These are phyloP conservation scores for Xenentodon cancila DNA, from an alignment of 2,797 vertebrate genomes.

Conservation along the genomic window DNA sequence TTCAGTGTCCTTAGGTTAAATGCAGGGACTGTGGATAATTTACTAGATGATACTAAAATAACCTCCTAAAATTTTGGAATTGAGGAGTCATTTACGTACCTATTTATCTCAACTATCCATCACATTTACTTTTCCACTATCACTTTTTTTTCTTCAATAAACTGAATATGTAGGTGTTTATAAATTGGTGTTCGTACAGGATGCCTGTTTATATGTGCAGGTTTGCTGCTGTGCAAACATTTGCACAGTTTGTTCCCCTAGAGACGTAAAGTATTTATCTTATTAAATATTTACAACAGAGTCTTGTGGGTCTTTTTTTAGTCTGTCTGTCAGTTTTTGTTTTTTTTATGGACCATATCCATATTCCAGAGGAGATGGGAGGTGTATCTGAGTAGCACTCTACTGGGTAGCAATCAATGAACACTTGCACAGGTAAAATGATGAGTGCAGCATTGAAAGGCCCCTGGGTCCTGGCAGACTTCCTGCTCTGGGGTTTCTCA, in stretches of 20 bases:
- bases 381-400: slow-evolving; percentile 36
- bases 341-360: slow-evolving; percentile 42
- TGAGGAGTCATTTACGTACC: slow-evolving; percentile 38
- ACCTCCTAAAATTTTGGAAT: slow-evolving; percentile 21
- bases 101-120: slow-evolving; percentile 43
- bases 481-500: slow-evolving; percentile 32
- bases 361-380: slow-evolving; percentile 26
- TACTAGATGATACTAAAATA: slow-evolving; percentile 14
- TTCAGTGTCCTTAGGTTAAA: too few relatives aligned
- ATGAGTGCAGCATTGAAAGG: slow-evolving; percentile 47
- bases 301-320: slow-evolving; percentile 29
- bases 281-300: slow-evolving; percentile 35
- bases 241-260: slow-evolving; percentile 17
- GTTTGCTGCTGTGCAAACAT: slow-evolving; percentile 7
- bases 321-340: slow-evolving; percentile 22
- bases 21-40: slow-evolving; percentile 7
- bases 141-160: slow-evolving; percentile 44
- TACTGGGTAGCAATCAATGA: slow-evolving; percentile 53
- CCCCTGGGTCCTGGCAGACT: slow-evolving; percentile 32
- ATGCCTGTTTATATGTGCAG: too few relatives aligned
- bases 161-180: neutral
- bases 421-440: slow-evolving; percentile 42
- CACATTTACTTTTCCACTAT: slow-evolving; percentile 13
- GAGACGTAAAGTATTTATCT: slow-evolving; percentile 33
- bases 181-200: neutral